phyloP scores from a whole-genome alignment of 1,140 invertebrate genomes.

The Drosophila triauraria region DNA sequence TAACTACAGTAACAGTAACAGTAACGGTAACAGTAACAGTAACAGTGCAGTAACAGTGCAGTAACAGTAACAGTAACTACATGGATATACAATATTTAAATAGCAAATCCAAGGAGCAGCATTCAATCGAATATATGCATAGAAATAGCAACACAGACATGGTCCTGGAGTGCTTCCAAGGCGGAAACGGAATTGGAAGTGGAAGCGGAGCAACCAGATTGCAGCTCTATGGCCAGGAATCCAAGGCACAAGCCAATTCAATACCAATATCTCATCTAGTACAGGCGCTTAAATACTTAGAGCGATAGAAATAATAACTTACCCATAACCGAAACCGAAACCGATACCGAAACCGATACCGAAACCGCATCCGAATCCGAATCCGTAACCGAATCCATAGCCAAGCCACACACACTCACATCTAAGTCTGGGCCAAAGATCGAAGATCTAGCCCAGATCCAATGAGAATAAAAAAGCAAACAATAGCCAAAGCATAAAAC shows the following conservation, averaged over 20 bases:
- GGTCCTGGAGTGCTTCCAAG: slow-evolving; percentile 3
- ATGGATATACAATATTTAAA: slow-evolving; percentile 50
- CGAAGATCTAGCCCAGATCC: slow-evolving; percentile 15
- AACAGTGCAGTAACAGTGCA: slow-evolving; percentile 16
- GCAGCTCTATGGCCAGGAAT: slow-evolving; percentile 21
- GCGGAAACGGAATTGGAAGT: background rate
- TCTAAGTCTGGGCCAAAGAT: background rate
- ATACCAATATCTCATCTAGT: slow-evolving; percentile 53
- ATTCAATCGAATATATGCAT: slow-evolving; percentile 35
- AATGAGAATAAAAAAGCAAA: slow-evolving; percentile 4
- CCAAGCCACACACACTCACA: slow-evolving; percentile 1
- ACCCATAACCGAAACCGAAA: slow-evolving; percentile 2
- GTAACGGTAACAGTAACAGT: slow-evolving; percentile 18
- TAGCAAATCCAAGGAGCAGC: slow-evolving; percentile 36
- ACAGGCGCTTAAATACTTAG: slow-evolving; percentile 37
- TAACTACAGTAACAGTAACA: slow-evolving; percentile 33
- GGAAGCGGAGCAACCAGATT: background rate
- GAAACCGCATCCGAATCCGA: background rate
- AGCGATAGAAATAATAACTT: slow-evolving; percentile 48
- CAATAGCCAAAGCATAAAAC: slow-evolving; percentile 9
- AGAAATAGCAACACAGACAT: slow-evolving; percentile 25
- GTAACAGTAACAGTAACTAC: slow-evolving; percentile 26
- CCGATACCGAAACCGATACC: background rate
- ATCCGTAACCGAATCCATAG: slow-evolving; percentile 20
- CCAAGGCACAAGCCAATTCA: slow-evolving; percentile 23